Evolutionary conservation across 2,113 vertebrate genomes (phyloP).

Genomic region (Psittacara wagleri): DNA sequence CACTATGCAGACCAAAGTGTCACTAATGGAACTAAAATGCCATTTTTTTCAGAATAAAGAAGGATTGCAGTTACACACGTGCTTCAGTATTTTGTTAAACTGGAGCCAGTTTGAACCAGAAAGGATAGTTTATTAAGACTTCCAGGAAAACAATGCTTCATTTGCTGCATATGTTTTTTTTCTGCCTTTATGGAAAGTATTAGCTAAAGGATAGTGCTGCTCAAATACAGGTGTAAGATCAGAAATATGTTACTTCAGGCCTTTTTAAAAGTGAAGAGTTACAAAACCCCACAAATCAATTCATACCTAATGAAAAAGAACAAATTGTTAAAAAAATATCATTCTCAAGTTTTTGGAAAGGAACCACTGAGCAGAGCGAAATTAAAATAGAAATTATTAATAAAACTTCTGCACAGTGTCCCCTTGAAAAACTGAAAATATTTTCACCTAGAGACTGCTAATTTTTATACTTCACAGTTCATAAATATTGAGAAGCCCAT

Average conservation of each 20-base stretch:
- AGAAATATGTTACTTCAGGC: background rate
- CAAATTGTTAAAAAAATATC: background rate
- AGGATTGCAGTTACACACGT: background rate
- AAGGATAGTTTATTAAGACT: background rate
- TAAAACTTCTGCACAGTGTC: background rate
- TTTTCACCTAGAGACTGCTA: background rate
- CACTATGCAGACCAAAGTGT: background rate
- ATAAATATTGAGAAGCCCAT: constrained; percentile 38
- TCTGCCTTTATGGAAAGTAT: background rate
- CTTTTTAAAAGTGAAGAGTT: background rate
- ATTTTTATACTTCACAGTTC: constrained; percentile 5
- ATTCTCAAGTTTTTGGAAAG: background rate
- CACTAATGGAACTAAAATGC: background rate
- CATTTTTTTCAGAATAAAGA: background rate
- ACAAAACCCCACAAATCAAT: background rate
- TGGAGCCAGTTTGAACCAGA: background rate
- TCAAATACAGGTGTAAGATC: background rate
- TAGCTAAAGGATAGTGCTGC: background rate
- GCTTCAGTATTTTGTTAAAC: background rate
- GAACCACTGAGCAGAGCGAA: background rate
- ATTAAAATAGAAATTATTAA: constrained; percentile 24
- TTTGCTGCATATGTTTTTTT: background rate
- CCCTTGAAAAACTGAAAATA: background rate
- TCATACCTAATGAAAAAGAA: background rate
- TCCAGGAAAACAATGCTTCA: background rate